Base-by-base conservation (phyloP, 2,113 vertebrate genomes). In the Xerus inauris region DNA sequence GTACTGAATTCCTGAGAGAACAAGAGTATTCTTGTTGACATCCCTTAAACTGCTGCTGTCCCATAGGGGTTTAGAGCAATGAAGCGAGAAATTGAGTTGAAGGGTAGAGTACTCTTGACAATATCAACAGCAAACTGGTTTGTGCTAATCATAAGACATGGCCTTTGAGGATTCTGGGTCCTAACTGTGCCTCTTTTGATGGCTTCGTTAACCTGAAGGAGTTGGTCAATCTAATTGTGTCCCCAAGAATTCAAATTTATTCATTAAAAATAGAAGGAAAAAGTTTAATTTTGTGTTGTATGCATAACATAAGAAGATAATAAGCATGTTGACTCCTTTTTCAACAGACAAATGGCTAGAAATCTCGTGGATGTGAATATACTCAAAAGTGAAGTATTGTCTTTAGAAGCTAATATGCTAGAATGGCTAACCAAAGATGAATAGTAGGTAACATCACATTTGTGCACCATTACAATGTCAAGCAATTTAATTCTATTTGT, bases 51-150 rank as follows among this genome's bases (percentile, higher is more conserved):
- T 92, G 67, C 87, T 51, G 20, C 24, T 54, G 49, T 72, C 81
- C 94, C 95, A 83, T 8, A 72, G 84, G 87, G 76, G 67, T 89
- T 94, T 91, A 97, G 75, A 92, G 89, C 89, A 95, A 93, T 92
- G 97, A 97, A 95, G 97, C 73, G 5, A 97, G 89, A 97, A 97
- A 97, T 97, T 94, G 94, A 97, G 94, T 94, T 87, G 81, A 97
- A 87, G 49, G 85, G 62, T 86, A 38, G 42, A 86, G 84, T 84
- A 88, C 83, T 90, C 95, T 84, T 95, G 97, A 92, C 76, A 95
- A 85, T 90, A 95, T 91, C 67, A 91, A 54, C 81, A 93, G 22
- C 40, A 95, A 69, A 92, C 47, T 88, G 83, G 71, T 97, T 67
- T 96, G 86, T 79, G 75, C 75, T 95, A 94, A 97, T 95, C 89